These are phyloP conservation scores for Sebastes nivosus DNA, from an alignment of 2,797 vertebrate genomes.

Conservation along the genomic window DNA sequence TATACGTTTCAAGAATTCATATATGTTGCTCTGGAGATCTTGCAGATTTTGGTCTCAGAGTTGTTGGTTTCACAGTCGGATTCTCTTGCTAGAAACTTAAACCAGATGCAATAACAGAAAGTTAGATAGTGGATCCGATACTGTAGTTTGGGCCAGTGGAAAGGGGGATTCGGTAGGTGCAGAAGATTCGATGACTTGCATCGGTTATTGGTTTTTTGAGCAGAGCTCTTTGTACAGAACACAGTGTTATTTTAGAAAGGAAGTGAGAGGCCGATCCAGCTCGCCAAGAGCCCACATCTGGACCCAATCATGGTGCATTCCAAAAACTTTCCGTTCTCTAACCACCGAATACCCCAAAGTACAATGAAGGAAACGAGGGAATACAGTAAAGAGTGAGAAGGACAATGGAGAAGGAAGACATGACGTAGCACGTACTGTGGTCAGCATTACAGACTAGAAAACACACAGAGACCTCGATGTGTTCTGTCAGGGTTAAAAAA, in stretches of 20 bases:
- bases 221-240: not conserved
- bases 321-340: not conserved
- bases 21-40: not conserved
- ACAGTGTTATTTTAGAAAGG: not conserved
- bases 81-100: not conserved
- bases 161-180: not conserved
- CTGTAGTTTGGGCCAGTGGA: not conserved
- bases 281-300: not conserved
- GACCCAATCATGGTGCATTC: slow-evolving; percentile 24
- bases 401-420: not conserved
- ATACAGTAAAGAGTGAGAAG: not conserved
- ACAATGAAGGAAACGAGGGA: not conserved
- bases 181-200: not conserved
- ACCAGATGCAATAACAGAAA: not conserved
- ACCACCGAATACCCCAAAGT: not conserved
- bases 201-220: not conserved
- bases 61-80: not conserved
- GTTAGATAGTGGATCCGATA: not conserved
- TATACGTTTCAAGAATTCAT: not conserved
- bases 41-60: not conserved
- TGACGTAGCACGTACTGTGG: not conserved
- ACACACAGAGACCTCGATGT: not conserved
- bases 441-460: not conserved
- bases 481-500: not conserved
- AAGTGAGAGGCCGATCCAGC: not conserved